phyloP scores from a whole-genome alignment of 35 echinoderm and acorn worm species.

The Diadema setosum region DNA sequence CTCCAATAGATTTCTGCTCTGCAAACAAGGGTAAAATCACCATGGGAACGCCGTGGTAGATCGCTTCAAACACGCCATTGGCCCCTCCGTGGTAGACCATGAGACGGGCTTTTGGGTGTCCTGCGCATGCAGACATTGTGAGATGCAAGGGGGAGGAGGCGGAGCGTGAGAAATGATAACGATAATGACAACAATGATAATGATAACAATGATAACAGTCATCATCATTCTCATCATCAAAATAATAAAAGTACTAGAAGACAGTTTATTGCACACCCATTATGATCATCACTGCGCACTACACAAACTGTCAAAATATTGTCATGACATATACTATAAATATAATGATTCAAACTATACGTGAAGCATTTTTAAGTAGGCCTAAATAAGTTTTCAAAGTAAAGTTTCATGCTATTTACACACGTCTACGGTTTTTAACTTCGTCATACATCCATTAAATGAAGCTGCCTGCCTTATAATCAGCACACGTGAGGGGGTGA shows the following conservation, averaged over 20 bases:
- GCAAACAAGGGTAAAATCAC: slow-evolving; percentile 46
- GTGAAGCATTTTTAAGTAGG: no score
- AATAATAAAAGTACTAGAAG: not conserved
- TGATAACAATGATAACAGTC: not conserved
- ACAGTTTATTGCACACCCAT: not conserved
- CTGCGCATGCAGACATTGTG: no score
- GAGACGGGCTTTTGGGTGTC: slow-evolving; percentile 27
- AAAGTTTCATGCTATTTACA: no score
- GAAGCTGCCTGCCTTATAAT: no score
- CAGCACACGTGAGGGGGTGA: no score
- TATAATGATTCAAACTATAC: no score
- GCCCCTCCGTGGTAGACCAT: slow-evolving; percentile 67
- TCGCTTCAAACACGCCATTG: slow-evolving; percentile 60
- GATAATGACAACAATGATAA: not conserved
- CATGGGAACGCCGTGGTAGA: slow-evolving; percentile 61
- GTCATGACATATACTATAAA: no score
- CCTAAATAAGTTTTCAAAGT: no score
- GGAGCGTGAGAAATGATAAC: not conserved
- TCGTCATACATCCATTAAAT: no score
- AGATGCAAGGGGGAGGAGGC: no score
- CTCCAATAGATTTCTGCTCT: slow-evolving; percentile 34
- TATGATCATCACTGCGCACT: not conserved
- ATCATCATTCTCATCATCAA: not conserved
- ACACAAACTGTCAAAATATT: no score
- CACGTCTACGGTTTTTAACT: no score